phyloP scores from a whole-genome alignment of 30 jellyfish, hydroid and myxozoan genomes.

The Aurelia aurita region DNA sequence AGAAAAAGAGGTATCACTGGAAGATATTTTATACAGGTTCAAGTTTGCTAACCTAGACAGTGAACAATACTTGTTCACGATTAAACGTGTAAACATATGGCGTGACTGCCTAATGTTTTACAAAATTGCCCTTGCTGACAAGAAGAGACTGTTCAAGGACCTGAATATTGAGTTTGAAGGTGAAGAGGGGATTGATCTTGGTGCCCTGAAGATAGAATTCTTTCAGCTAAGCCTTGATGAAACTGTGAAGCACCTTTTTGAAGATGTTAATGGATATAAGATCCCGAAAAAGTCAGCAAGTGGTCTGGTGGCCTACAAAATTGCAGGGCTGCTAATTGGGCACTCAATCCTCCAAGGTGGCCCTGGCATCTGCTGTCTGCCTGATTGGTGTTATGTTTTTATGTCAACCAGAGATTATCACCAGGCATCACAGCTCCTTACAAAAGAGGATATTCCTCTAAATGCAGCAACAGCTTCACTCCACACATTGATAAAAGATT shows the following conservation, averaged over 20 bases:
- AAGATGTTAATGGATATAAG: not conserved
- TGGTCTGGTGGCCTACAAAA: constrained; percentile 8
- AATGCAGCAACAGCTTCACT: constrained; percentile 36
- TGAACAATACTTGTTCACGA: not conserved
- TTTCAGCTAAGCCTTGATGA: not conserved
- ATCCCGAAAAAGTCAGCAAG: constrained; percentile 15
- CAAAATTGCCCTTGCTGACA: constrained; percentile 16
- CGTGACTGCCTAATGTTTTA: constrained; percentile 13
- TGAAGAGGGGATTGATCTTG: constrained; percentile 22
- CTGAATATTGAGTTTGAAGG: constrained; percentile 25
- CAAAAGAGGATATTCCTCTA: constrained; percentile 7
- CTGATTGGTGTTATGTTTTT: constrained; percentile 1
- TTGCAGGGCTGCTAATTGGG: constrained; percentile 7
- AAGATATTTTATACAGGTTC: too few relatives aligned
- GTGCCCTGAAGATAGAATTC: constrained; percentile 13
- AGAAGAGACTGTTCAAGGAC: not conserved
- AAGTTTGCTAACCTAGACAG: too few relatives aligned
- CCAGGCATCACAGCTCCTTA: not conserved
- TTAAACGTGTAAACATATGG: constrained; percentile 4
- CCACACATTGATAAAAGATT: constrained; percentile 11
- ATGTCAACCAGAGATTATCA: constrained; percentile 6
- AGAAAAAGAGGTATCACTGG: too few relatives aligned
- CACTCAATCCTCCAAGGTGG: constrained; percentile 17
- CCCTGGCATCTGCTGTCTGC: constrained; percentile 8
- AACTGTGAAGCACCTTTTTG: constrained; percentile 1